phyloP scores from a whole-genome alignment of 2,113 vertebrate species.

The Bothrops jararaca region DNA sequence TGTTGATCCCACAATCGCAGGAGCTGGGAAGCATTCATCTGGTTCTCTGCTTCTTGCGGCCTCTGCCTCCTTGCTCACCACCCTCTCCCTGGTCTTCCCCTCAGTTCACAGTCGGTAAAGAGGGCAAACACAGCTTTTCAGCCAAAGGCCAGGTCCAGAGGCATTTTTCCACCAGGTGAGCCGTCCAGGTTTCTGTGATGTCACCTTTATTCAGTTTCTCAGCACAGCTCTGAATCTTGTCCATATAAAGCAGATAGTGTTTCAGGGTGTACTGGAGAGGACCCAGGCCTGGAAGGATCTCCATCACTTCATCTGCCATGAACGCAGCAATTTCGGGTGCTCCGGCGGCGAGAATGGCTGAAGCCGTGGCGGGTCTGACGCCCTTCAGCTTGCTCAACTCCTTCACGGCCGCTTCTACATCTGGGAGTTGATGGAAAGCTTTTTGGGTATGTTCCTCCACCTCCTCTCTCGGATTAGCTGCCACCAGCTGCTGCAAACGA shows the following conservation, averaged over 20 bases:
- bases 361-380: constrained; percentile 75
- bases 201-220: constrained; percentile 68
- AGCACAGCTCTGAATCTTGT: constrained; percentile 51
- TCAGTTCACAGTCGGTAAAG: constrained; percentile 48
- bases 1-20: not conserved
- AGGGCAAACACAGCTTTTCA: constrained; percentile 60
- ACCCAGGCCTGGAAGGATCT: constrained; percentile 67
- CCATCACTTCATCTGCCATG: constrained; percentile 76
- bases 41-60: constrained; percentile 67
- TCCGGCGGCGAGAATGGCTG: constrained; percentile 73
- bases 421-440: constrained; percentile 73
- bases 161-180: constrained; percentile 73
- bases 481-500: constrained; percentile 74
- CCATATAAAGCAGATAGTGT: constrained; percentile 70
- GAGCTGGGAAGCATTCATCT: constrained; percentile 22
- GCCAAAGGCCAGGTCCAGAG: constrained; percentile 72
- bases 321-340: constrained; percentile 71
- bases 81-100: constrained; percentile 7
- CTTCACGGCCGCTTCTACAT: constrained; percentile 65
- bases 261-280: constrained; percentile 75
- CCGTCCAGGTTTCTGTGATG: constrained; percentile 67
- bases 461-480: constrained; percentile 64
- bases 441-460: constrained; percentile 69
- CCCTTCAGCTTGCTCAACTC: constrained; percentile 72
- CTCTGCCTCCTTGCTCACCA: constrained; percentile 11